Base-by-base conservation (phyloP, 2,113 vertebrate species). In the Panurus biarmicus region DNA sequence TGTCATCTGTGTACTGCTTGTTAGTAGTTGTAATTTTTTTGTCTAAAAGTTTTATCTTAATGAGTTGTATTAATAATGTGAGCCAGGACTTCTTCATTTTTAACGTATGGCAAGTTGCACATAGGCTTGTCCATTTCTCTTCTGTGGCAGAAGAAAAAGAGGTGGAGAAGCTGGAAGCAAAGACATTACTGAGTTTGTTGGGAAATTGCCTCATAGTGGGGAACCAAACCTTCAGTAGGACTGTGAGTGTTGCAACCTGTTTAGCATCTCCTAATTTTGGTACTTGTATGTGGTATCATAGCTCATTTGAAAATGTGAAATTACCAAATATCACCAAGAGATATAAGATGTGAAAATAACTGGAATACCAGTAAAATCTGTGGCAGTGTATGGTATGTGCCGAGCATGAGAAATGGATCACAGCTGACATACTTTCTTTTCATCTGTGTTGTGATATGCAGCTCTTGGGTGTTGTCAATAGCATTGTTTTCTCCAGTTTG, bases 211-310 rank as follows among this genome's bases (percentile, higher is more conserved):
- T 53, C 12, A 7, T 66, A n/a, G 10, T 40, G 12, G 80, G 56
- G 50, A 70, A 53, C 3, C 14, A 74, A 71, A 74, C 11, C 23
- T 50, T 10, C 5, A 42, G 19, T 5, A 56, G 11, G 1, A 21
- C 35, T 2, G 0, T 67, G 33, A 53, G 22, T 50, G 25, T 84
- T 85, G 38, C 31, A 71, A 9, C 12, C 33, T 71, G 13, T 26
- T 78, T 20, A 38, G 18, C 16, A 19, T 20, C 44, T 54, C 18
- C 29, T 62, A 7, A 6, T 78, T 67, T 54, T 73, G 35, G 5
- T 70, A 50, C 12, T 31, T 54, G 4, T 48, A 7, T 0, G 0
- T 53, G 40, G 9, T 40, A 22, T 85, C 5, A 4, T 44, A 45
- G n/a, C 20, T 72, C 4, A 15, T 74, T 83, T 83, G 36, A 33